Conservation (phyloP, 2,797 vertebrate genomes). For the Lepilemur septentrionalis region DNA sequence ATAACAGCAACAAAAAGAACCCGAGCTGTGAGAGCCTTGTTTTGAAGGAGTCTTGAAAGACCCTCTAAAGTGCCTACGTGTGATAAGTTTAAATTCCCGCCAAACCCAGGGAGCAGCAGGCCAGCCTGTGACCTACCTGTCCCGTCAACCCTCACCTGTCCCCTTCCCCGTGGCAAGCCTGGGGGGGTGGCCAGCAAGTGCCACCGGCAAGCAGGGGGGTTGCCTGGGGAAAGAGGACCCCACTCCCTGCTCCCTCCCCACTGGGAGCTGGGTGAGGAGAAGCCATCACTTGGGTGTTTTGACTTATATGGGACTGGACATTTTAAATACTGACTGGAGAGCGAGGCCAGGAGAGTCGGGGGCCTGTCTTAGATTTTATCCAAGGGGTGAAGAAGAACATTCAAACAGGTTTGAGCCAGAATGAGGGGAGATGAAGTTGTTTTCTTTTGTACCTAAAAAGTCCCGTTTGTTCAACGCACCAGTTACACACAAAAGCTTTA, state of each 20-base stretch:
- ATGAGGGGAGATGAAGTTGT: background rate
- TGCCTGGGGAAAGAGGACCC: no score
- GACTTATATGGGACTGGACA: background rate
- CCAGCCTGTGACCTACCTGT: background rate
- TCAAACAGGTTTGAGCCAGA: background rate
- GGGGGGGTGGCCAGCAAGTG: background rate
- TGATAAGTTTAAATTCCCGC: background rate
- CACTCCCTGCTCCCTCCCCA: background rate
- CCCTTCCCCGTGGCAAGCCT: background rate
- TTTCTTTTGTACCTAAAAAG: background rate
- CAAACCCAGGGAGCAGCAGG: background rate
- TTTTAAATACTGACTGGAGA: background rate
- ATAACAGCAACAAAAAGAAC: background rate
- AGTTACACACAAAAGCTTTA: background rate
- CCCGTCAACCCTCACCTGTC: background rate
- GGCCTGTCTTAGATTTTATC: background rate
- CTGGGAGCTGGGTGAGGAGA: background rate
- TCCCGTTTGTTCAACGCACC: background rate
- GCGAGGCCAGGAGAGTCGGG: background rate
- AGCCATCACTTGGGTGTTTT: background rate
- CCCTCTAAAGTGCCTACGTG: background rate
- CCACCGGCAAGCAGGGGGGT: rapidly evolving
- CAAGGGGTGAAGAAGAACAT: background rate
- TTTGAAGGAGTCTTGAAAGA: background rate
- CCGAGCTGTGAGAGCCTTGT: no score